A percentile compares a stretch with the other conserved stretches of the same genome.
Conservation (phyloP, 2,888 invertebrate genomes). For the Chymomyza fuscimana region DNA sequence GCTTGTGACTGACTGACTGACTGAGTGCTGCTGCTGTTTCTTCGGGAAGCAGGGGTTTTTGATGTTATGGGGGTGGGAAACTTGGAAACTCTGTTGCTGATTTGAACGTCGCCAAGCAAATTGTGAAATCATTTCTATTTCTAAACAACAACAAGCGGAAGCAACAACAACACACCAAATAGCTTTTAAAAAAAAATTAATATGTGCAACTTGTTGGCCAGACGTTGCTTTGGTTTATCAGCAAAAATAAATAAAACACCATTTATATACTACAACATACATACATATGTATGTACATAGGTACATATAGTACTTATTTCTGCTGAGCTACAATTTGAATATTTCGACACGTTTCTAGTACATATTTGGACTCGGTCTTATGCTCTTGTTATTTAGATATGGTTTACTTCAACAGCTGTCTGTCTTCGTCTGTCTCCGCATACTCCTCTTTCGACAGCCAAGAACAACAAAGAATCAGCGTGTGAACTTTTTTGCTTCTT, state of each 20-base stretch:
- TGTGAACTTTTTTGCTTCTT: slow-evolving; percentile 51
- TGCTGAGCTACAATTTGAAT: slow-evolving; percentile 41
- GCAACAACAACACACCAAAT: slow-evolving; percentile 41
- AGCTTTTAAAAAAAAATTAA: slow-evolving; percentile 30
- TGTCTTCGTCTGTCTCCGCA: slow-evolving; percentile 10
- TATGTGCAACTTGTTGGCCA: slow-evolving; percentile 8
- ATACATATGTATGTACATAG: background rate
- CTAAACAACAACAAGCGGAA: slow-evolving; percentile 60
- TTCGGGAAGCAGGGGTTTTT: slow-evolving; percentile 10
- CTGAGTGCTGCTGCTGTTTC: background rate
- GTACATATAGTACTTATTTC: slow-evolving; percentile 27
- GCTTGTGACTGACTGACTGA: slow-evolving; percentile 3
- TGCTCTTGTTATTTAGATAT: slow-evolving; percentile 3
- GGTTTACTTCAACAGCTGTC: slow-evolving; percentile 39
- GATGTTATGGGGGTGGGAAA: background rate
- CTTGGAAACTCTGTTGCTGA: background rate
- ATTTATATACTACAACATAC: background rate
- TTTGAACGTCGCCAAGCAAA: slow-evolving; percentile 39
- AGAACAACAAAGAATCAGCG: slow-evolving; percentile 45
- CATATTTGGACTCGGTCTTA: slow-evolving; percentile 17
- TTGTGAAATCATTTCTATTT: slow-evolving; percentile 74
- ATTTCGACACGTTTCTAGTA: slow-evolving; percentile 33
- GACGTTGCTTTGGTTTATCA: slow-evolving; percentile 56
- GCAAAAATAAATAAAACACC: slow-evolving; percentile 34
- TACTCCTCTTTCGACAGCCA: background rate